Percentiles rank a stretch among this genome's conserved stretches.
These are phyloP conservation scores for Tragelaphus buxtoni DNA, from an alignment of 2,113 vertebrate genomes.

Conservation along the genomic window DNA sequence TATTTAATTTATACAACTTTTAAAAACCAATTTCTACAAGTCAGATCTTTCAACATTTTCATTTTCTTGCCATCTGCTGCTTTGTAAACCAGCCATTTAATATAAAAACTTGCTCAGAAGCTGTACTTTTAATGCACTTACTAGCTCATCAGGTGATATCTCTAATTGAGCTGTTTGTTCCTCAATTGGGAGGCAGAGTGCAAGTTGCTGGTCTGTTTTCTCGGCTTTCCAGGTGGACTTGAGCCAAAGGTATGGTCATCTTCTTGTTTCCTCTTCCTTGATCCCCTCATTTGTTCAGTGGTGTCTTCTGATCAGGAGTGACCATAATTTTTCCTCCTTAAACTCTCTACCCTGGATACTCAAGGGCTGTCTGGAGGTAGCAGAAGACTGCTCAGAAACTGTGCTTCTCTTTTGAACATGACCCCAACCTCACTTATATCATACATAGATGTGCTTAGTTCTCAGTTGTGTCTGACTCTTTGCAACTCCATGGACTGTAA, in stretches of 20 bases:
- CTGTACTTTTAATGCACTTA: no score
- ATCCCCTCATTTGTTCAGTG: neutral
- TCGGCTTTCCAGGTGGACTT: neutral
- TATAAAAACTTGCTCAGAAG: neutral
- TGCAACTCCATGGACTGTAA: neutral
- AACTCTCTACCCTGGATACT: neutral
- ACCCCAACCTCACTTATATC: neutral
- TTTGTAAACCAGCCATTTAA: neutral
- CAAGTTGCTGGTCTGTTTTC: neutral
- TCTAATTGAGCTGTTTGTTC: neutral
- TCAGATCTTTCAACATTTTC: neutral
- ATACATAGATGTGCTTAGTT: neutral
- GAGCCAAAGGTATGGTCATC: no score
- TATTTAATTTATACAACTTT: constrained; percentile 1
- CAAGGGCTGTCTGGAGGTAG: neutral
- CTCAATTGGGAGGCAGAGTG: neutral
- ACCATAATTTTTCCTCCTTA: neutral
- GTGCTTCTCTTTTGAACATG: neutral
- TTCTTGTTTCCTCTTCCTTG: neutral
- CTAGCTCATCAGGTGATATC: neutral
- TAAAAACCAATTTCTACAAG: neutral
- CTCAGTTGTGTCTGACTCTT: neutral
- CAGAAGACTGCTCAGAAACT: neutral
- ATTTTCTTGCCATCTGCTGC: neutral
- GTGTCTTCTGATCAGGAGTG: neutral